Conservation (phyloP, 2,797 vertebrate genomes). For the Rhinoraja longicauda region DNA sequence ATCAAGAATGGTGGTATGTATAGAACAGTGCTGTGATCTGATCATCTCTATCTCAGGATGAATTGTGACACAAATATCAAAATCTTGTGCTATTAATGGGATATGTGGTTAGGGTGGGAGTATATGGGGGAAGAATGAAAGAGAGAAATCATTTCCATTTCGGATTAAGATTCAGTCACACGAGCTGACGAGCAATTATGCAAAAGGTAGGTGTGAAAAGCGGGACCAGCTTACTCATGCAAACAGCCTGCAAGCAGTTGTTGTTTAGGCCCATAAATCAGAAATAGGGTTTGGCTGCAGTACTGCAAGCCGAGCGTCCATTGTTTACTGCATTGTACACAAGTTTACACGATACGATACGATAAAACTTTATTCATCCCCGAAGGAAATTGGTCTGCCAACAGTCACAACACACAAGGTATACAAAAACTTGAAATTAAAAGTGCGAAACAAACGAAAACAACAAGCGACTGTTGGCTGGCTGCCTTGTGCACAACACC, state of each 20-base stretch:
- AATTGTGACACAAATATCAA: background rate
- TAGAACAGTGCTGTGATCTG: too few relatives aligned
- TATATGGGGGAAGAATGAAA: background rate
- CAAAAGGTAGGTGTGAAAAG: background rate
- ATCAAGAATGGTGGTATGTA: background rate
- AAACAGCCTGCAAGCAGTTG: background rate
- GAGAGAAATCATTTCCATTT: background rate
- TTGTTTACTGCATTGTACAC: too few relatives aligned
- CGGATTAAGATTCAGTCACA: background rate
- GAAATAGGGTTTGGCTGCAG: background rate
- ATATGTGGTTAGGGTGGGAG: too few relatives aligned
- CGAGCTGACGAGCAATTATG: background rate
- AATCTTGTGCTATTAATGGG: background rate
- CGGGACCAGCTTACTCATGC: background rate
- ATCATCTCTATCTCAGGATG: background rate
- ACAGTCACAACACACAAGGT: too few relatives aligned
- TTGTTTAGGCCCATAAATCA: background rate
- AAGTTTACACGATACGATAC: background rate
- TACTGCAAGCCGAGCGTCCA: background rate
- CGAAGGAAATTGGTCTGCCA: too few relatives aligned
- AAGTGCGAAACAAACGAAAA: too few relatives aligned
- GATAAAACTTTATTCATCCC: too few relatives aligned
- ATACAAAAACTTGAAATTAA: too few relatives aligned
- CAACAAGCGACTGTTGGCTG: too few relatives aligned
- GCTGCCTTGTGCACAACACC: too few relatives aligned